A percentile compares a stretch with the other conserved stretches of the same genome.
Conservation (phyloP, 2,797 vertebrate species). For the Philypnodon macrostomus region DNA sequence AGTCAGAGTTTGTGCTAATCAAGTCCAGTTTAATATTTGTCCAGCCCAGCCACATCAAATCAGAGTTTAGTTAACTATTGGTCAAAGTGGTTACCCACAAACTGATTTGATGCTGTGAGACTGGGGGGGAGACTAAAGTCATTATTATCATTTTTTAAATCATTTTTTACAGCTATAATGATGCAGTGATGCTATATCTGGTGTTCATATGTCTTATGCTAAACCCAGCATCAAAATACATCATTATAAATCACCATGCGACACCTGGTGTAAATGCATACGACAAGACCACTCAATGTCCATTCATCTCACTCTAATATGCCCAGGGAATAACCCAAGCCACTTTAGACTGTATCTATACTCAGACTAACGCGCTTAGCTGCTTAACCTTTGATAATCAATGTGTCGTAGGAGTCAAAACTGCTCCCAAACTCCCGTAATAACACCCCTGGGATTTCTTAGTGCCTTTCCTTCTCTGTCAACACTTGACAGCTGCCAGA, state of each 20-base stretch:
- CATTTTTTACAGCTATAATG: too few species aligned
- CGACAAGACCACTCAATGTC: background rate
- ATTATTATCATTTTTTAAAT: too few species aligned
- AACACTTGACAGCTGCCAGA: conserved; percentile 72
- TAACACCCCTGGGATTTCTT: conserved; percentile 71
- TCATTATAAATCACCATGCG: background rate
- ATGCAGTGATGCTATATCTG: too few species aligned
- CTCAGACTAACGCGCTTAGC: conserved; percentile 44
- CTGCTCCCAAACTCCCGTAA: conserved; percentile 60
- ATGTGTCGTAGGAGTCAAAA: conserved; percentile 50
- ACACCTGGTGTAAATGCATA: background rate
- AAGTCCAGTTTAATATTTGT: too few species aligned
- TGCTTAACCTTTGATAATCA: conserved; percentile 72
- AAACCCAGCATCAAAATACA: background rate
- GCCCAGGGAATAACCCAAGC: background rate
- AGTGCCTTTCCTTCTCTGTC: conserved; percentile 71
- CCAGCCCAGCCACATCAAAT: too few species aligned
- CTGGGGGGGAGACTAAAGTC: too few species aligned
- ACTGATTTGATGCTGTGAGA: too few species aligned
- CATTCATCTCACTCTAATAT: background rate
- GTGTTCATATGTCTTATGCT: too few species aligned
- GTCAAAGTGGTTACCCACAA: too few species aligned
- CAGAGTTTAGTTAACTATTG: too few species aligned
- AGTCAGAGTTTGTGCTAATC: too few species aligned
- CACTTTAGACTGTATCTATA: conserved; percentile 4